These are phyloP conservation scores for Eumerus sabulonum DNA, from an alignment of 2,888 invertebrate genomes.

Conservation along the genomic window DNA sequence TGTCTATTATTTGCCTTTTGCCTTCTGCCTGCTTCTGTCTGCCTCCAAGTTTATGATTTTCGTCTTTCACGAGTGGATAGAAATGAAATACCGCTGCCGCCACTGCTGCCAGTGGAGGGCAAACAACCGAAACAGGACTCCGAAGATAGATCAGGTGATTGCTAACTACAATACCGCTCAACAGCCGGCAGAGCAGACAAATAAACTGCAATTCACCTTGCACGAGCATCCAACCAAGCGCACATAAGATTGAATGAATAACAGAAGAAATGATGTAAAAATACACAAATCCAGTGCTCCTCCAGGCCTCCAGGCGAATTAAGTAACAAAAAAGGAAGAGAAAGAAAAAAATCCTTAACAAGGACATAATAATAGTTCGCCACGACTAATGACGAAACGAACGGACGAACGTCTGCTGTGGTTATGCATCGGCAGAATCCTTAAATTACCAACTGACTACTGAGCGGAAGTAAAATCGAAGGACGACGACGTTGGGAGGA, in stretches of 20 bases:
- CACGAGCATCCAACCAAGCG: no score
- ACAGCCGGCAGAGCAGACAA: constrained; percentile 30
- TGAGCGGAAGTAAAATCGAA: constrained; percentile 1
- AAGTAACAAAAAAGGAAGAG: no score
- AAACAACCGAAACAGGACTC: constrained; percentile 48
- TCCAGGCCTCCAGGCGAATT: background rate
- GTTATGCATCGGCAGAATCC: constrained; percentile 63
- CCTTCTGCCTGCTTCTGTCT: constrained; percentile 13
- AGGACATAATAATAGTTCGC: constrained; percentile 48
- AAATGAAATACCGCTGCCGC: constrained; percentile 44
- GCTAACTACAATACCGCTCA: constrained; percentile 46
- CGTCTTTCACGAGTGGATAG: constrained; percentile 37
- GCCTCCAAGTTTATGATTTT: constrained; percentile 38
- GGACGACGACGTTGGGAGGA: constrained; percentile 12
- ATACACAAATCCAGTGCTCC: constrained; percentile 29
- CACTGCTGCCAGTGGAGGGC: constrained; percentile 6
- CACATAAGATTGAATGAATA: constrained; percentile 44
- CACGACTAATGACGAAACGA: constrained; percentile 26
- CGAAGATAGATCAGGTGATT: constrained; percentile 54
- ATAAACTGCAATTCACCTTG: no score
- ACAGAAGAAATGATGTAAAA: constrained; percentile 70
- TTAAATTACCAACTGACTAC: constrained; percentile 56
- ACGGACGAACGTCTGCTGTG: background rate
- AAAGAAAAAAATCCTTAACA: constrained; percentile 50
- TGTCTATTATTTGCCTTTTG: constrained; percentile 13